A percentile compares a stretch with the other conserved stretches of the same genome.
These are phyloP conservation scores for Corydoras maculifer DNA, from an alignment of 2,113 vertebrate species.

Conservation along the genomic window DNA sequence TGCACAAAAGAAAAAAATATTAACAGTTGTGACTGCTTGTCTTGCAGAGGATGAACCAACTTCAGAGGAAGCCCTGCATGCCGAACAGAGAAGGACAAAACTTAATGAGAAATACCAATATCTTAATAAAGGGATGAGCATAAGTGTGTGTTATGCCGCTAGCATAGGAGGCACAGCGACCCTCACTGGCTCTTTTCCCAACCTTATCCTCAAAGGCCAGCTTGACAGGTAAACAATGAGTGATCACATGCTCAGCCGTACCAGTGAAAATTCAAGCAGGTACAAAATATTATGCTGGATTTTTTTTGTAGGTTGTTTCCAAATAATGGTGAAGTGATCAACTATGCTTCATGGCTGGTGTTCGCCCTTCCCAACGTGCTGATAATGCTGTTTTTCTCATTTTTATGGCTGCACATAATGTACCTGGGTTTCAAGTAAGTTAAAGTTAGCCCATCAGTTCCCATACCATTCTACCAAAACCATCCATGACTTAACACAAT, in stretches of 20 bases:
- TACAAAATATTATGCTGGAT: too few relatives aligned
- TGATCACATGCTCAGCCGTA: background rate
- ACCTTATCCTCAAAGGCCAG: conserved; percentile 87
- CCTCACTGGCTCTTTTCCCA: conserved; percentile 82
- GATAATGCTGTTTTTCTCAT: conserved; percentile 70
- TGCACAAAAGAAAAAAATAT: background rate
- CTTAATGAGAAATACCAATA: conserved; percentile 54
- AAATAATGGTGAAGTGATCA: conserved; percentile 76
- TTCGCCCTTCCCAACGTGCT: conserved; percentile 81
- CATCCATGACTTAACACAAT: too few relatives aligned
- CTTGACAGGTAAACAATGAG: conserved; percentile 67
- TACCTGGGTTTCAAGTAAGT: conserved; percentile 87
- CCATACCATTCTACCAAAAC: too few relatives aligned
- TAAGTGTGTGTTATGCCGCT: conserved; percentile 81
- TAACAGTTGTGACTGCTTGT: background rate
- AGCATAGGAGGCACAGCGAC: conserved; percentile 91
- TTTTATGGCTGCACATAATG: conserved; percentile 77
- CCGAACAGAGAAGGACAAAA: conserved; percentile 13
- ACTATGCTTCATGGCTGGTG: conserved; percentile 86
- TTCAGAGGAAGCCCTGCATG: background rate
- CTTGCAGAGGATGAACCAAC: background rate
- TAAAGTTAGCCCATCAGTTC: background rate
- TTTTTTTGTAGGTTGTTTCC: conserved; percentile 76
- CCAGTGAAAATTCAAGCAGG: background rate
- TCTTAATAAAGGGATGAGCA: conserved; percentile 77